A percentile compares a stretch with the other conserved stretches of the same genome.
phyloP scores from a whole-genome alignment of 2,797 vertebrate genomes.

The Hylomyscus alleni region DNA sequence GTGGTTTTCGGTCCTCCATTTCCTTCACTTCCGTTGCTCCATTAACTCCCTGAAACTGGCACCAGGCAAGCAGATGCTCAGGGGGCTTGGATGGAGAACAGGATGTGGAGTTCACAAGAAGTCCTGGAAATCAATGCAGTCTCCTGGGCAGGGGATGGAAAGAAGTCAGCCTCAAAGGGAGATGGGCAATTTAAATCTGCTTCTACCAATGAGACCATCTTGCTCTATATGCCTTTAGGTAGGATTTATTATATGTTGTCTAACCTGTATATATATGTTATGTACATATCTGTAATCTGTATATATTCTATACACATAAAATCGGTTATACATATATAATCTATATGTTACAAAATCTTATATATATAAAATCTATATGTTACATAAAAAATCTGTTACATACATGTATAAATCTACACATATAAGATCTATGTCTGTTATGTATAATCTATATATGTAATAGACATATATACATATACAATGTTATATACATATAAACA shows the following conservation, averaged over 20 bases:
- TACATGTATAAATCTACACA: background rate
- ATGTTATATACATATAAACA: background rate
- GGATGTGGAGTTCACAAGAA: background rate
- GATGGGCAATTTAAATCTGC: background rate
- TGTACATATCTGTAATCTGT: background rate
- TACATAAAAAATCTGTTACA: background rate
- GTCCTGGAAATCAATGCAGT: background rate
- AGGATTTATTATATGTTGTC: background rate
- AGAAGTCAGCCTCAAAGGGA: slow-evolving; percentile 3
- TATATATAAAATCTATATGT: background rate
- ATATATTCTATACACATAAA: background rate
- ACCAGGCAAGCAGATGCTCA: background rate
- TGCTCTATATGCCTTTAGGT: background rate
- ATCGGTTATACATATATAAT: background rate
- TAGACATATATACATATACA: background rate
- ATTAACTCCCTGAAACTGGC: background rate
- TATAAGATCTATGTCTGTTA: background rate
- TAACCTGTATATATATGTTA: background rate
- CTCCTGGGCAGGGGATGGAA: background rate
- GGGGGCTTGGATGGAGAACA: background rate
- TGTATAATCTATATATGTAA: background rate
- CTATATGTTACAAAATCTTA: background rate
- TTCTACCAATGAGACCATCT: background rate
- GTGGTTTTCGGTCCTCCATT: background rate
- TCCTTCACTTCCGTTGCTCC: background rate